phyloP scores from a whole-genome alignment of 2,888 invertebrate species.

The Dicyrtoma fusca region DNA sequence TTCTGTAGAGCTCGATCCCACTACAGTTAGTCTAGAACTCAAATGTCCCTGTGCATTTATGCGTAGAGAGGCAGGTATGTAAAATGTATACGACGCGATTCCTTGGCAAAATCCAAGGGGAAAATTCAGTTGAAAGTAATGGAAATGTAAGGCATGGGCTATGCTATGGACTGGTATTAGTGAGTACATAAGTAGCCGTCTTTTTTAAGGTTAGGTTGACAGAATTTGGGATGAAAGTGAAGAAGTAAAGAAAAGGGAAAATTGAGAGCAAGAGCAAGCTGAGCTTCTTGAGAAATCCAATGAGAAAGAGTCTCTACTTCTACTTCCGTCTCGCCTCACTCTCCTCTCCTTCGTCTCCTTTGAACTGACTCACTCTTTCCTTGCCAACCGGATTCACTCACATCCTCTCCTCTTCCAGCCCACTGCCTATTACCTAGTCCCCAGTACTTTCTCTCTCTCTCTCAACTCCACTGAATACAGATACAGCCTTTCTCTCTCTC shows the following conservation, averaged over 20 bases:
- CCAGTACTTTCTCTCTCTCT: not conserved
- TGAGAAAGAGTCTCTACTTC: not conserved
- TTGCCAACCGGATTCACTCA: constrained; percentile 13
- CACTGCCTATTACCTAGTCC: constrained; percentile 11
- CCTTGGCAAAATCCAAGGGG: not conserved
- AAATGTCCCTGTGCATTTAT: too few species aligned
- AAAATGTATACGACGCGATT: not conserved
- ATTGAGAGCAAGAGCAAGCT: constrained; percentile 4
- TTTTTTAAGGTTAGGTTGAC: not conserved
- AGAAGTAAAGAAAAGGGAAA: constrained; percentile 3
- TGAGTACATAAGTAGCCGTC: not conserved
- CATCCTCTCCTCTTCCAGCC: constrained; percentile 14
- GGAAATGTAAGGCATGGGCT: not conserved
- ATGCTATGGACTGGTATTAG: not conserved
- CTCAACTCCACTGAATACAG: not conserved
- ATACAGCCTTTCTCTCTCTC: not conserved
- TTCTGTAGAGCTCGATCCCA: too few species aligned
- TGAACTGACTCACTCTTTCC: constrained; percentile 10
- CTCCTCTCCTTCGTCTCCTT: constrained; percentile 9
- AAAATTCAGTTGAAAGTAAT: not conserved
- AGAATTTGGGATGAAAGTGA: not conserved
- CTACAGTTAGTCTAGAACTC: too few species aligned
- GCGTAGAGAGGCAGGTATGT: too few species aligned
- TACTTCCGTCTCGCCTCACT: constrained; percentile 28
- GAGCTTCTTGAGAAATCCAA: constrained; percentile 12